Conservation (phyloP, 2,113 vertebrate genomes). For the Gyps fulvus region DNA sequence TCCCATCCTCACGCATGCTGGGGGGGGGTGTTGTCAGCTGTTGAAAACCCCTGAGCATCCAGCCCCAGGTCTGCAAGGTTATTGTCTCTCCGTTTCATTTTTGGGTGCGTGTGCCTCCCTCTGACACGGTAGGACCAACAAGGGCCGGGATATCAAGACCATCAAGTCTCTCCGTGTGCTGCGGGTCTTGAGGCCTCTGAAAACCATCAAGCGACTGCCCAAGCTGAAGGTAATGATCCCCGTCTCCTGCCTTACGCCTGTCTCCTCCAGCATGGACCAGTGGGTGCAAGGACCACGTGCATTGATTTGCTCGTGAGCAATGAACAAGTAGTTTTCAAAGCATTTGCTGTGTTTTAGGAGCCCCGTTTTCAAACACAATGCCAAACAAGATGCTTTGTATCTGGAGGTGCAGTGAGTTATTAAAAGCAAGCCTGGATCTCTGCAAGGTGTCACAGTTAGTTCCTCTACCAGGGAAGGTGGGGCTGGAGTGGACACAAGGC, state of each 20-base stretch:
- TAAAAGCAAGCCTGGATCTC: background rate
- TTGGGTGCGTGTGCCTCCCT: slow-evolving; percentile 1
- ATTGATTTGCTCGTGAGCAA: fast-evolving
- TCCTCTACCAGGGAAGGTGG: background rate
- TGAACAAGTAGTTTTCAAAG: background rate
- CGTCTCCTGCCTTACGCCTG: background rate
- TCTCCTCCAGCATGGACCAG: background rate
- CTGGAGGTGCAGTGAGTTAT: background rate
- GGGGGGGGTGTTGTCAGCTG: background rate
- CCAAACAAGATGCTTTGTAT: background rate
- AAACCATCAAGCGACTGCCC: slow-evolving; percentile 98
- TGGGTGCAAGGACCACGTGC: fast-evolving
- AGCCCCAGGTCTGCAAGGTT: background rate
- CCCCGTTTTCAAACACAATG: fast-evolving
- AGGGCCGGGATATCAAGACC: slow-evolving; percentile 97
- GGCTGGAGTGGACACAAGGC: background rate
- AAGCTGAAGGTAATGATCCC: slow-evolving; percentile 88
- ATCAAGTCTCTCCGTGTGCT: slow-evolving; percentile 97
- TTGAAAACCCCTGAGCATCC: background rate
- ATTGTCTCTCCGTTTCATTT: background rate
- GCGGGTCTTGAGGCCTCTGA: slow-evolving; percentile 91
- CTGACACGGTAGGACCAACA: slow-evolving; percentile 80
- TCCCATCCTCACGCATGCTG: background rate
- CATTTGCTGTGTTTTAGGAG: background rate
- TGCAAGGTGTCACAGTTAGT: background rate